Evolutionary conservation across 30 jellyfish, hydroid and myxozoan genomes (phyloP).

Genomic region (Nemopilema nomurai): DNA sequence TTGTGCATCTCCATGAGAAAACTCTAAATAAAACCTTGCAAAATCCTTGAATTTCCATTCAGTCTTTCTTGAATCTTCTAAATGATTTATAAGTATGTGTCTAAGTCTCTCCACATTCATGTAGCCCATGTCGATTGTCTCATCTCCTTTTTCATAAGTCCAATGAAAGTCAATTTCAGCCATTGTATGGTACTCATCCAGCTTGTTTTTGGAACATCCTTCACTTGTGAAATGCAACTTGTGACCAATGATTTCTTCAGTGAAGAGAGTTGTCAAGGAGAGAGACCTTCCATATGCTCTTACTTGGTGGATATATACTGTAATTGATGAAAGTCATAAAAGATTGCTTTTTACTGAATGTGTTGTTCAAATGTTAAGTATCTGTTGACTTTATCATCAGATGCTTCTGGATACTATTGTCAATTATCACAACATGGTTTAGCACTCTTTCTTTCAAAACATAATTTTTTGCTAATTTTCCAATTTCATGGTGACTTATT

Average conservation of each 20-base stretch:
- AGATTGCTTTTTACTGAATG: neutral
- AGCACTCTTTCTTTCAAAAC: neutral
- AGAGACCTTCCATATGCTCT: constrained; percentile 83
- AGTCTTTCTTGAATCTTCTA: constrained; percentile 11
- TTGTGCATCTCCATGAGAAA: constrained; percentile 54
- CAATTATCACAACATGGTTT: neutral
- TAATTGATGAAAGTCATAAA: neutral
- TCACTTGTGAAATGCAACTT: constrained; percentile 66
- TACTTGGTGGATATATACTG: constrained; percentile 88
- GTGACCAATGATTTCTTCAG: constrained; percentile 72
- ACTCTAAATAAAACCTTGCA: constrained; percentile 1
- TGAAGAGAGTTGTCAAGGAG: constrained; percentile 82
- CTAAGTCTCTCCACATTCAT: constrained; percentile 78
- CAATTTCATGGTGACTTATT: neutral
- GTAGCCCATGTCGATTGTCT: constrained; percentile 89
- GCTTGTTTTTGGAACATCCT: constrained; percentile 66
- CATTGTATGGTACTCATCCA: constrained; percentile 79
- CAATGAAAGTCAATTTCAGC: constrained; percentile 89
- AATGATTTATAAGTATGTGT: neutral
- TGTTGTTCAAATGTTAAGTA: neutral
- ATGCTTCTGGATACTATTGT: no score
- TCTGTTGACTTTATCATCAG: no score
- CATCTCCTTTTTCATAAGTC: constrained; percentile 92
- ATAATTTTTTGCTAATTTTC: neutral
- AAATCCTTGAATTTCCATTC: constrained; percentile 35